Conservation (phyloP, 2,797 vertebrate species). For the Antennarius maculatus region DNA sequence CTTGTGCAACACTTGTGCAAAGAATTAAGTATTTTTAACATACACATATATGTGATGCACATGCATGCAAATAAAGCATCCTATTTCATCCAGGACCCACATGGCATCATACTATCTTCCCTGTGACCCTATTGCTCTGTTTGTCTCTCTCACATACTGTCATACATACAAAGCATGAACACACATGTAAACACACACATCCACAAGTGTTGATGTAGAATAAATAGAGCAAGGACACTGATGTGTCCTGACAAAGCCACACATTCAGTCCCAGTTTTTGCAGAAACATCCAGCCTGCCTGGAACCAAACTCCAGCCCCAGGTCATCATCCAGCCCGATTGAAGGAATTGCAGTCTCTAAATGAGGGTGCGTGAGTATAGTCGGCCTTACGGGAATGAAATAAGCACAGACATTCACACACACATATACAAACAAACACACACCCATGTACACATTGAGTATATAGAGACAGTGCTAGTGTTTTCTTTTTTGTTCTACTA, state of each 20-base stretch:
- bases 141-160: constrained; percentile 32
- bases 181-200: constrained; percentile 35
- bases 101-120: constrained; percentile 73
- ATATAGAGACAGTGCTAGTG: not conserved
- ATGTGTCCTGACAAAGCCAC: constrained; percentile 81
- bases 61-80: constrained; percentile 30
- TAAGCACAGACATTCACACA: not conserved
- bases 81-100: constrained; percentile 68
- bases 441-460: constrained; percentile 4
- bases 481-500: too few relatives aligned
- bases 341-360: constrained; percentile 55
- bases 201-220: constrained; percentile 71
- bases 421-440: constrained; percentile 9
- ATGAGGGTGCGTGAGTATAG: constrained; percentile 52
- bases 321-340: constrained; percentile 76
- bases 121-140: constrained; percentile 47
- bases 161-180: constrained; percentile 1
- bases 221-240: constrained; percentile 80
- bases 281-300: constrained; percentile 60
- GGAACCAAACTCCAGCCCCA: constrained; percentile 73
- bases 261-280: constrained; percentile 62
- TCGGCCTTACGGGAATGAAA: constrained; percentile 40
- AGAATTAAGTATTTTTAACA: constrained; percentile 37
- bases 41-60: constrained; percentile 4
- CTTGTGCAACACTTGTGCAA: constrained; percentile 21